These are phyloP conservation scores for Smittia sp. DNA, from an alignment of 2,888 invertebrate species.

Conservation along the genomic window DNA sequence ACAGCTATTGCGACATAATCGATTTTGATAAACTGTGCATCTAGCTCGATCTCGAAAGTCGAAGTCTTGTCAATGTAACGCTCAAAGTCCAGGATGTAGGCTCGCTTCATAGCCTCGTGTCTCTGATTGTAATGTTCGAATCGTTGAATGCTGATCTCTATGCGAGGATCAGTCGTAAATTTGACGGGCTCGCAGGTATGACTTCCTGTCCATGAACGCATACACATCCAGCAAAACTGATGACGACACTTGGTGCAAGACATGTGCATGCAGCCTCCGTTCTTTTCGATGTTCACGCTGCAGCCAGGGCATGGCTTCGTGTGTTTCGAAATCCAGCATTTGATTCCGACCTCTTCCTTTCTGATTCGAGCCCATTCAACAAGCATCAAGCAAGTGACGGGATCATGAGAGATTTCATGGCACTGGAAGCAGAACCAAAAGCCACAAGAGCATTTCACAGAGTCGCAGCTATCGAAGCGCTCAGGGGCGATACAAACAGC, in stretches of 20 bases:
- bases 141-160: not conserved
- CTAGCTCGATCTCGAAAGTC: not conserved
- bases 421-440: conserved; percentile 8
- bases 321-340: conserved; percentile 9
- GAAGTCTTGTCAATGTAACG: not conserved
- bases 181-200: not conserved
- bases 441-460: not conserved
- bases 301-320: conserved; percentile 11
- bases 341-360: not conserved
- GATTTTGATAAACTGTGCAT: not conserved
- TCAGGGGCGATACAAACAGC: not conserved
- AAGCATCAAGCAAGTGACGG: not conserved
- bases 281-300: conserved; percentile 1
- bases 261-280: conserved; percentile 25
- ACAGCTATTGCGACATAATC: not conserved
- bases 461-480: not conserved
- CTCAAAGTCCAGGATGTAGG: not conserved
- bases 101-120: not conserved
- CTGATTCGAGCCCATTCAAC: not conserved
- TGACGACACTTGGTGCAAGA: not conserved
- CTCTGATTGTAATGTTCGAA: not conserved
- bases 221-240: conserved; percentile 11
- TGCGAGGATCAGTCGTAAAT: no score
- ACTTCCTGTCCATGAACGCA: not conserved
- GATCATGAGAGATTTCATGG: not conserved